Percentiles rank a stretch among this genome's conserved stretches.
phyloP scores from a whole-genome alignment of 2,888 invertebrate species.

The Merodon equestris region DNA sequence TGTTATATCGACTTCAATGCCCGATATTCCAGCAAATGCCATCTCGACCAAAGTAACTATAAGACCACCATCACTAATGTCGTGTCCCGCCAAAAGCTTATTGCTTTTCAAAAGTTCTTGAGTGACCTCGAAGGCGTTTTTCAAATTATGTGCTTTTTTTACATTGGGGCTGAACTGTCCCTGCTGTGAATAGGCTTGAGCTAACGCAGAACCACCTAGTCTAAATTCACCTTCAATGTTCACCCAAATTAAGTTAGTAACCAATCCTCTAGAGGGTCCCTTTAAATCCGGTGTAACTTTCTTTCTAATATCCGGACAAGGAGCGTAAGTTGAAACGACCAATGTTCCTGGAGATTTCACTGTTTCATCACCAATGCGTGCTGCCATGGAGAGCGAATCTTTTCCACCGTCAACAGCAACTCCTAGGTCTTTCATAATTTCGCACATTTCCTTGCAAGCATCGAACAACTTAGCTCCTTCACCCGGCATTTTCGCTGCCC shows the following conservation, averaged over 20 bases:
- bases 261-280: slow-evolving; percentile 81
- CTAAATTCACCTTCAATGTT: slow-evolving; percentile 88
- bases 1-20: slow-evolving; percentile 84
- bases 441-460: slow-evolving; percentile 93
- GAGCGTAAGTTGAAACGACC: slow-evolving; percentile 97
- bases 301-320: slow-evolving; percentile 92
- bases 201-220: slow-evolving; percentile 94
- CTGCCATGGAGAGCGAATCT: slow-evolving; percentile 98
- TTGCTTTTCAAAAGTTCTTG: slow-evolving; percentile 87
- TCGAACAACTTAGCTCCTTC: slow-evolving; percentile 93
- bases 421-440: slow-evolving; percentile 87
- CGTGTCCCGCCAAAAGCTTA: slow-evolving; percentile 88
- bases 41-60: slow-evolving; percentile 94
- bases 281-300: slow-evolving; percentile 95
- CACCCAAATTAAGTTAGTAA: slow-evolving; percentile 87
- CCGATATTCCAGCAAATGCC: slow-evolving; percentile 95
- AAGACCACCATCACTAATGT: slow-evolving; percentile 97
- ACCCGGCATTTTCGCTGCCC: slow-evolving; percentile 96
- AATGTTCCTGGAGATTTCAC: slow-evolving; percentile 92
- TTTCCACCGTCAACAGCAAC: slow-evolving; percentile 98
- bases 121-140: slow-evolving; percentile 88
- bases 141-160: slow-evolving; percentile 84
- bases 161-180: slow-evolving; percentile 91
- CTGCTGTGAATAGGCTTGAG: slow-evolving; percentile 92
- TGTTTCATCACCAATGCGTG: slow-evolving; percentile 85